These are phyloP conservation scores for Peromyscus californicus DNA, from an alignment of 2,113 vertebrate species.

Conservation along the genomic window DNA sequence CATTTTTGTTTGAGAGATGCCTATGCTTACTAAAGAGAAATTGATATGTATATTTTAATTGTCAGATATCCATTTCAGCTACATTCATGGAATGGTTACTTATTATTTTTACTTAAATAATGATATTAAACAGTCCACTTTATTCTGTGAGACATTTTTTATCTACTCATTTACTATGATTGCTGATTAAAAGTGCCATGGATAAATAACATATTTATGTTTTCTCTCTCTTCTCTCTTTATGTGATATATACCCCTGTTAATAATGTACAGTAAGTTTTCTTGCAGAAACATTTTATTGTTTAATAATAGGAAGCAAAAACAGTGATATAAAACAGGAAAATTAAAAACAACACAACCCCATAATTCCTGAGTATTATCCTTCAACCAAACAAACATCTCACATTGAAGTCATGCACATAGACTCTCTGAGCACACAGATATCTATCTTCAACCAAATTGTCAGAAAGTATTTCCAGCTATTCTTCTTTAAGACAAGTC, in stretches of 20 bases:
- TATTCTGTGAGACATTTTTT: conserved; percentile 30
- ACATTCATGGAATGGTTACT: background rate
- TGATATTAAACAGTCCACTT: conserved; percentile 44
- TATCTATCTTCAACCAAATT: conserved; percentile 33
- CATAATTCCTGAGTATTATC: conserved; percentile 44
- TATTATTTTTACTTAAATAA: conserved; percentile 64
- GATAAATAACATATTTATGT: conserved; percentile 65
- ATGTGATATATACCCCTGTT: conserved; percentile 68
- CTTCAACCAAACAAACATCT: background rate
- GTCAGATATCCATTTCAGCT: conserved; percentile 60
- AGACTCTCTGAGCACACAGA: background rate
- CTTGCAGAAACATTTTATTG: conserved; percentile 65
- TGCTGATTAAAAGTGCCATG: conserved; percentile 65
- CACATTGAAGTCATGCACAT: background rate
- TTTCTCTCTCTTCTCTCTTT: conserved; percentile 43
- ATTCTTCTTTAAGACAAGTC: conserved; percentile 18
- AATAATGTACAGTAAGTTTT: conserved; percentile 78
- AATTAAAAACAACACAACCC: conserved; percentile 33
- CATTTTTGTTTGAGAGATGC: conserved; percentile 66
- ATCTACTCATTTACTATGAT: conserved; percentile 72
- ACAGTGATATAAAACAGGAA: background rate
- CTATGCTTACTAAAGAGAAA: conserved; percentile 49
- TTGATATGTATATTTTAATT: conserved; percentile 77
- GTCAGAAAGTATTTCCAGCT: background rate
- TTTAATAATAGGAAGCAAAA: conserved; percentile 75